Evolutionary conservation across 64 coral and sea anemone genomes (phyloP).

Genomic region (Actinia tenebrosa): DNA sequence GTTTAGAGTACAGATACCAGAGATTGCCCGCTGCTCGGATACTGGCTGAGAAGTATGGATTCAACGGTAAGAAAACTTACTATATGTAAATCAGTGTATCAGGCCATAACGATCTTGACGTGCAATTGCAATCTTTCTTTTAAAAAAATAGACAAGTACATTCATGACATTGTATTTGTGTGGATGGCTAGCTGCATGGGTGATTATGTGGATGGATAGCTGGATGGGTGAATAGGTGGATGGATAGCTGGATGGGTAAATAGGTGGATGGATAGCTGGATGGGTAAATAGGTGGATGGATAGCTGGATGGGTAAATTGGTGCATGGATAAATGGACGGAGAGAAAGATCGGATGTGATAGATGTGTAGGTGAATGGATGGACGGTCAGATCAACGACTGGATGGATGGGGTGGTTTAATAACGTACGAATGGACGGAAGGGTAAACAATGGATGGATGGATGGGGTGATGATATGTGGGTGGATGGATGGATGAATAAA

Average conservation of each 20-base stretch:
- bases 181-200: background rate
- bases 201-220: too few species aligned
- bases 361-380: too few species aligned
- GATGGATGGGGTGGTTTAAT: too few species aligned
- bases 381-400: too few species aligned
- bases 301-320: too few species aligned
- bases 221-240: too few species aligned
- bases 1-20: constrained; percentile 67
- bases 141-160: background rate
- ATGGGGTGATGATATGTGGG: background rate
- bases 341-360: too few species aligned
- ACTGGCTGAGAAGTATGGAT: constrained; percentile 64
- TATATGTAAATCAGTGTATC: background rate
- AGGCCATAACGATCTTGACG: background rate
- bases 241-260: too few species aligned
- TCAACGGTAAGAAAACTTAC: constrained; percentile 48
- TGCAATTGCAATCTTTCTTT: background rate
- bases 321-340: too few species aligned
- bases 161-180: background rate
- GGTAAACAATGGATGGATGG: background rate
- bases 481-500: background rate
- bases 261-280: too few species aligned
- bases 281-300: too few species aligned
- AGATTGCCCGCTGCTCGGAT: constrained; percentile 64
- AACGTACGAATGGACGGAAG: too few species aligned